Evolutionary conservation across 2,797 vertebrate genomes (phyloP), one percentile per base, ranked within the genome.

Genomic region (Erithacus rubecula): DNA sequence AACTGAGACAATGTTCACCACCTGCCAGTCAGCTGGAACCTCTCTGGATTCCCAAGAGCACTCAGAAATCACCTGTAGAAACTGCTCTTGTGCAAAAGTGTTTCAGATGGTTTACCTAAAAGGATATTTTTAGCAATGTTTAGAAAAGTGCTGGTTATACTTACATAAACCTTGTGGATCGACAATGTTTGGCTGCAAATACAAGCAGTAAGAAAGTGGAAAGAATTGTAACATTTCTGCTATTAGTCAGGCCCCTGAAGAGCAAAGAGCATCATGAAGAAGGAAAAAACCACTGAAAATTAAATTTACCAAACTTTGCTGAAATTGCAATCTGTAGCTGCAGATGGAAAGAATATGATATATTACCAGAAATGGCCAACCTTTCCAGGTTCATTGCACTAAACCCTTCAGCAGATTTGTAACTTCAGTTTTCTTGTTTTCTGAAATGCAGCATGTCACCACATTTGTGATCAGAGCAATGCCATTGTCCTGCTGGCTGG

Each of bases 181-280:
- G 0, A 55, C 29, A 68, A 46, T 2, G 5, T 26, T 65, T 94
- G 93, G 88, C 85, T 86, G n/a, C 47, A 95, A 91, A 88, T 59
- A 47, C 21, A 41, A 69, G 36, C 17, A 71, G 36, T 51, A 90
- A 83, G 72, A 88, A 72, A 88, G 46, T 2, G n/a, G 91, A 92
- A 94, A 93, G 80, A 81, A 90, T 63, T 78, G 51, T 46, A 69
- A 72, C n/a, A 69, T 37, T 95, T 86, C 43, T 60, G 46, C 44
- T 41, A 56, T 94, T 86, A 95, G 53, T 91, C 94, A 94, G 80
- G 76, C 43, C 43, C 72, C 83, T 9, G 3, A 95, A 94, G 64
- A 89, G 84, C 49, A 89, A 75, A 71, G 18, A 81, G 13, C n/a
- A 87, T 36, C 72, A 69, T 4, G 12, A 76, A 41, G 74, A 72